Percentiles rank a stretch among this genome's conserved stretches.
These are phyloP conservation scores for Rallus crepitans DNA, from an alignment of 2,797 vertebrate genomes.

Conservation along the genomic window DNA sequence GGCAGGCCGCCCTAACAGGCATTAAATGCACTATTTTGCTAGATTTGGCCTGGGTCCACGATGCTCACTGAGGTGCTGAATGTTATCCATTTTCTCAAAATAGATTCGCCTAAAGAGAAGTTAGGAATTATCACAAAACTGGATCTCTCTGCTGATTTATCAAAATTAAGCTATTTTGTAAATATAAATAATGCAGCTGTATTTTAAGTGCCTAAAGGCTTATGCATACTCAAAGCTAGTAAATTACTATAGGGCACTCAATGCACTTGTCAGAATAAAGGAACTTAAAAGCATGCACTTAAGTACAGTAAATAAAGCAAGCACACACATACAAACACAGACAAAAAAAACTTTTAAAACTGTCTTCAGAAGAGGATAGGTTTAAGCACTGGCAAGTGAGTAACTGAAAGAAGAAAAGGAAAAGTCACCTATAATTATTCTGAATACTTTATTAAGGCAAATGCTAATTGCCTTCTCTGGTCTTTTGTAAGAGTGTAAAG, in stretches of 20 bases:
- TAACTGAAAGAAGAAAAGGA: slow-evolving; percentile 8
- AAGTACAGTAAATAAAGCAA: slow-evolving; percentile 49
- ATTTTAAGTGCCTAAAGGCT: slow-evolving; percentile 18
- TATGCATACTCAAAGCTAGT: background rate
- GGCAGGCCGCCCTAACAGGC: slow-evolving; percentile 4
- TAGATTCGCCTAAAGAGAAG: background rate
- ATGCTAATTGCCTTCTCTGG: background rate
- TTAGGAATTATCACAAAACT: background rate
- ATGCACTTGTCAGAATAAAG: slow-evolving; percentile 21
- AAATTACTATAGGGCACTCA: background rate
- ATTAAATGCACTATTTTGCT: slow-evolving; percentile 6
- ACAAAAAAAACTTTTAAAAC: background rate
- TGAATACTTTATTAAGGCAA: slow-evolving; percentile 8
- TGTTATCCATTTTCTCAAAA: background rate
- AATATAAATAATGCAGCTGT: slow-evolving; percentile 35
- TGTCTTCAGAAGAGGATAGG: background rate
- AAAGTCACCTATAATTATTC: slow-evolving; percentile 29
- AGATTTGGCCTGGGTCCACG: slow-evolving; percentile 14
- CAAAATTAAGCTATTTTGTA: slow-evolving; percentile 1
- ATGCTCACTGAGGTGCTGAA: background rate
- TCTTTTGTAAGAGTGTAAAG: background rate
- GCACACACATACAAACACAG: background rate
- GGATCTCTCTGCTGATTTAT: background rate
- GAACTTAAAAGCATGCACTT: slow-evolving; percentile 50
- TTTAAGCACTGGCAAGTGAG: slow-evolving; percentile 7